phyloP scores from a whole-genome alignment of 1,140 invertebrate genomes.

The Drosophila cardini region DNA sequence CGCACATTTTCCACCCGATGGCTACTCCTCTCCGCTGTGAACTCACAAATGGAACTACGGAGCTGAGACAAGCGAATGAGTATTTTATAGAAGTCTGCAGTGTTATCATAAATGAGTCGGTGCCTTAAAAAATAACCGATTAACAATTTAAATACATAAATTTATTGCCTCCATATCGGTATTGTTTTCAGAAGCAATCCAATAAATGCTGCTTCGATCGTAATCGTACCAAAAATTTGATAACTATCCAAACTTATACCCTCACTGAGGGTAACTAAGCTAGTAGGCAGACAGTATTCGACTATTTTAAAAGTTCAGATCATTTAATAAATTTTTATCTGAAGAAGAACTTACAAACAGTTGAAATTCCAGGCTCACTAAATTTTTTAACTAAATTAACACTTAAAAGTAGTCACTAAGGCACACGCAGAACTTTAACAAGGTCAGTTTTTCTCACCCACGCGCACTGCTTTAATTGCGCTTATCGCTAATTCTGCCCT shows the following conservation, averaged over 20 bases:
- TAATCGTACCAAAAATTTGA: constrained; percentile 16
- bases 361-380: too few relatives aligned
- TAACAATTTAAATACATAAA: constrained; percentile 22
- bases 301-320: too few relatives aligned
- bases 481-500: too few relatives aligned
- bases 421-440: too few relatives aligned
- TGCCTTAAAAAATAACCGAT: constrained; percentile 27
- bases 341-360: too few relatives aligned
- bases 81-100: constrained; percentile 24
- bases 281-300: background rate
- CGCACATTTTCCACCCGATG: constrained; percentile 13
- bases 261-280: background rate
- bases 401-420: too few relatives aligned
- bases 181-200: constrained; percentile 4
- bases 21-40: constrained; percentile 1
- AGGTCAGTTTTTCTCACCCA: too few relatives aligned
- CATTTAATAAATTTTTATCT: too few relatives aligned
- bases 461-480: too few relatives aligned
- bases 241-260: constrained; percentile 33
- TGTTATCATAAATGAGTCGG: constrained; percentile 31
- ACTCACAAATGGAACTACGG: constrained; percentile 16
- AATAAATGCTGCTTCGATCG: constrained; percentile 6
- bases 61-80: background rate
- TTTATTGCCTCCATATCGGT: constrained; percentile 27
- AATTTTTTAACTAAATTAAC: too few relatives aligned